Base-by-base conservation (phyloP, 2,888 invertebrate genomes). In the Protodeltote pygarga region DNA sequence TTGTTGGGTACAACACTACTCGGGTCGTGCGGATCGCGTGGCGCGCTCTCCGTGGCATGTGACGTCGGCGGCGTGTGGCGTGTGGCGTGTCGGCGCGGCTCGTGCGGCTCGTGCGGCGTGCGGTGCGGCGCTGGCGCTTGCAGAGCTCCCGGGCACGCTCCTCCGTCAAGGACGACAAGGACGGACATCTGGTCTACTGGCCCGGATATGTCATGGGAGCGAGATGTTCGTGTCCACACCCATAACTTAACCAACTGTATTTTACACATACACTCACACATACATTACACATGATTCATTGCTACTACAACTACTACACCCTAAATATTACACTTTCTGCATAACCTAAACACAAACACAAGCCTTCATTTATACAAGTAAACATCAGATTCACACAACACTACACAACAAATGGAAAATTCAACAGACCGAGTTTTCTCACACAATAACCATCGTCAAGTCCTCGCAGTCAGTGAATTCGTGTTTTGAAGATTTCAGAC, bases 141-240 rank as follows among this genome's bases (percentile, higher is more conserved):
- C 95, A 96, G 96, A 95, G 95, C 94, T 95, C 96, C 92, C 94
- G 95, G 88, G 95, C 96, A 89, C 91, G 92, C 91, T 97, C 98
- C 92, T 96, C 97, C 93, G 96, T 99, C 93, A 97, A 98, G 95
- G 98, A 99, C 95, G 99, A 99, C 95, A 97, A 97, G 94, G 99
- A 99, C 93, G 99, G 99, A 93, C 99, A 99, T 94, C 98, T 99
- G 94, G 96, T 99, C 93, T 99, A 99, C 96, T 97, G 97, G 94
- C 95, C 96, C 93, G 99, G 99, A 94, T 99, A 99, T 95, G 95
- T 98, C 94, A 97, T 99, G 93, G 97, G 98, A 95, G 97, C 97
- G 95, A 96, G 98, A 98, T 99, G 99, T 97, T 97, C 97, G 97
- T 97, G 96, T 96, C 95, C 95, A 95, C 94, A 93, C 78, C 65